Evolutionary conservation across 2,113 vertebrate species (phyloP).

Genomic region (Tonatia bakeri): DNA sequence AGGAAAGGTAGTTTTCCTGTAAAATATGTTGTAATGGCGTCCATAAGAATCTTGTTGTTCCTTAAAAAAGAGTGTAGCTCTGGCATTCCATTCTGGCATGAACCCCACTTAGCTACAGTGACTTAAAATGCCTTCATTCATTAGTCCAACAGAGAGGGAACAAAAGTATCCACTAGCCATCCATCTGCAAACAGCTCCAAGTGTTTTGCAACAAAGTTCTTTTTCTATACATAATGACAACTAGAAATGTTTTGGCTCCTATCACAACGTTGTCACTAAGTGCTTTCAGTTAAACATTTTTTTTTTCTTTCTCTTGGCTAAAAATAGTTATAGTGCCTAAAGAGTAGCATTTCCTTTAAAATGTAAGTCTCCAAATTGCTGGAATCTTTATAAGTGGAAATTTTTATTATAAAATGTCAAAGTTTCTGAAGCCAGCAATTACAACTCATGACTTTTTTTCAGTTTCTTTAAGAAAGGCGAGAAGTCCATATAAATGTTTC

Average conservation of each 20-base stretch:
- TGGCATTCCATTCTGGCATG: background rate
- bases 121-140: background rate
- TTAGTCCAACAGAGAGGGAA: background rate
- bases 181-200: slow-evolving; percentile 12
- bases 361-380: background rate
- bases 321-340: slow-evolving; percentile 25
- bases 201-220: slow-evolving; percentile 42
- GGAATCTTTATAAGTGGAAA: background rate
- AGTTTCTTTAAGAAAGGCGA: background rate
- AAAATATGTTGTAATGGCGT: background rate
- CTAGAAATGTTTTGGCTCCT: slow-evolving; percentile 40
- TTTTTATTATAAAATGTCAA: slow-evolving; percentile 7
- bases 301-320: slow-evolving; percentile 12
- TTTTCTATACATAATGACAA: slow-evolving; percentile 23
- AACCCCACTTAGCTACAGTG: background rate
- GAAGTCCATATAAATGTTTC: background rate
- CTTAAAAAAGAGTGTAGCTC: background rate
- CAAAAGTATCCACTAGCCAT: background rate
- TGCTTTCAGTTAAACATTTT: slow-evolving; percentile 28
- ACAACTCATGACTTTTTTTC: background rate
- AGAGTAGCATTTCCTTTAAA: slow-evolving; percentile 25
- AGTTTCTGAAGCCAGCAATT: background rate
- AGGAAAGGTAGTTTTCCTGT: background rate
- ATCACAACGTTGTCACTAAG: slow-evolving; percentile 52
- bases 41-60: background rate